Evolutionary conservation across 1,140 invertebrate genomes (phyloP).

Genomic region (Euura saliciscinereae): DNA sequence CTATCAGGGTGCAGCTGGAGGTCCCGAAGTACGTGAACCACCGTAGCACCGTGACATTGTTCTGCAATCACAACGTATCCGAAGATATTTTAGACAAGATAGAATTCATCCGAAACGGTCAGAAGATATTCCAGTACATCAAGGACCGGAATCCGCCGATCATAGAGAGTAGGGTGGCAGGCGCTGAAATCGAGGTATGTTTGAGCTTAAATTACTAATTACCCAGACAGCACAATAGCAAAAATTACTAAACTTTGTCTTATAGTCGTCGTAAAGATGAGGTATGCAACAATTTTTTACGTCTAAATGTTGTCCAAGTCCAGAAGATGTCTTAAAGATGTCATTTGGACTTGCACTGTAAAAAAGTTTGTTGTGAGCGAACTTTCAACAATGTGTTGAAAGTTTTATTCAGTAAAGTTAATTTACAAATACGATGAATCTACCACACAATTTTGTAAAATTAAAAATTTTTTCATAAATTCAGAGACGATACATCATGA

Average conservation of each 20-base stretch:
- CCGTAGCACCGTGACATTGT: constrained; percentile 50
- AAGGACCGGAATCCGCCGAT: constrained; percentile 76
- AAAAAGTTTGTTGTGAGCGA: not conserved
- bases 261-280: no score
- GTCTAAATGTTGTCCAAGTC: no score
- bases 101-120: constrained; percentile 75
- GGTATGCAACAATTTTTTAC: no score
- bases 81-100: constrained; percentile 57
- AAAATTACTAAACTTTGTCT: no score
- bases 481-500: not conserved
- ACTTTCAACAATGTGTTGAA: no score
- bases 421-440: no score
- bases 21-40: constrained; percentile 57
- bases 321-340: no score
- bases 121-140: constrained; percentile 81
- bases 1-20: constrained; percentile 49
- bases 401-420: no score
- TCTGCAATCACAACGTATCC: constrained; percentile 57
- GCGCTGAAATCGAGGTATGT: constrained; percentile 75
- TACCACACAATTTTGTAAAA: no score
- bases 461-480: not conserved
- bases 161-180: constrained; percentile 67
- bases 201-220: no score
- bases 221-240: no score
- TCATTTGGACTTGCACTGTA: not conserved